Base-by-base conservation (phyloP, 2,797 vertebrate species). In the Bovichtus diacanthus region DNA sequence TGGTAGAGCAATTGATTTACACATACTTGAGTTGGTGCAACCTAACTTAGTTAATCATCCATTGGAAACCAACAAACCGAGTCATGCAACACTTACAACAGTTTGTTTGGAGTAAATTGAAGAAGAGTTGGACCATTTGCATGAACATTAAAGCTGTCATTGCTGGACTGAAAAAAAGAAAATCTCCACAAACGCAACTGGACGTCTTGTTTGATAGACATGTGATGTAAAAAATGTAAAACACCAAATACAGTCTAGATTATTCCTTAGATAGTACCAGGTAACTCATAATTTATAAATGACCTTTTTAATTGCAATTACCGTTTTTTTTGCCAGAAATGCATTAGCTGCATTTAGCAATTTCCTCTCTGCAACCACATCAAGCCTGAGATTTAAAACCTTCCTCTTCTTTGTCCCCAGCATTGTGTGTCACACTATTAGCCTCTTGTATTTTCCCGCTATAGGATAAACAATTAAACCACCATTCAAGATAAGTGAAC, bases 401-500 rank as follows among this genome's bases (percentile, higher is more conserved):
- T 5, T 59, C 55, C 16, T 38, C 49, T 19, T n/a, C 51, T 63
- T 60, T 54, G 31, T 54, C 18, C 67, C 16, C 51, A 61, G 19
- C 50, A 29, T 31, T 60, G 21, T 59, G 41, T 81, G 59, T 61
- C 44, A 11, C 4, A 13, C 38, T 27, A 50, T 27, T 39, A 27
- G 21, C 31, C 18, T 46, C 56, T 43, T 55, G 23, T 34, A 41
- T 74, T 63, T 54, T 60, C 43, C 23, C 21, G 60, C 56, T 54
- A 70, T 41, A 41, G 64, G 81, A 82, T 63, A 67, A 74, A 78
- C 27, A 69, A 66, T 64, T 67, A 54, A 65, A 50, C 9, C 27
- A 39, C 11, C 19, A 39, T 70, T 68, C 63, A 65, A 64, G 16
- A 23, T 72, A 36, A 82, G 31, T 27, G 55, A 36, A n/a, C 23